Evolutionary conservation across 2,888 invertebrate genomes (phyloP).

Genomic region (Nephrotoma appendiculata): DNA sequence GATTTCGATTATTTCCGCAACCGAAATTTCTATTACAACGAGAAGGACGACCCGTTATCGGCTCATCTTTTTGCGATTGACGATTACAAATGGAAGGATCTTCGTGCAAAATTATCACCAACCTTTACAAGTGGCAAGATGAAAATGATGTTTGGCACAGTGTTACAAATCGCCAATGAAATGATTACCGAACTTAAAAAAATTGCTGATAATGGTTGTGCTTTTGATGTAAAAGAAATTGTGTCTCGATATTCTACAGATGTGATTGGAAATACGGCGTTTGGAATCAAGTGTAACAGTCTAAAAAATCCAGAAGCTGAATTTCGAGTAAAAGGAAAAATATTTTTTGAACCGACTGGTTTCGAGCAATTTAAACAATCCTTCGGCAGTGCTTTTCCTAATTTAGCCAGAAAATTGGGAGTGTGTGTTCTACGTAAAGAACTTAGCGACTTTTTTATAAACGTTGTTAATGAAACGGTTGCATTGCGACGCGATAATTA

Average conservation of each 20-base stretch:
- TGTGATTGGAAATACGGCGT: constrained; percentile 35
- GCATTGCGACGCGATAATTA: constrained; percentile 25
- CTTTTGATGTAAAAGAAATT: constrained; percentile 31
- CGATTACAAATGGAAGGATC: neutral
- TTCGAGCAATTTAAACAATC: constrained; percentile 9
- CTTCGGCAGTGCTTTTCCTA: constrained; percentile 16
- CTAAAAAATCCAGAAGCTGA: constrained; percentile 27
- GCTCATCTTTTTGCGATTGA: neutral
- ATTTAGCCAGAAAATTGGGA: constrained; percentile 17
- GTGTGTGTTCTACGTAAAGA: constrained; percentile 18
- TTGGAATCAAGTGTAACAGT: constrained; percentile 34
- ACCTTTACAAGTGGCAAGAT: neutral
- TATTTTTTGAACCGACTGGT: constrained; percentile 15
- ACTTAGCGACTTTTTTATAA: constrained; percentile 23
- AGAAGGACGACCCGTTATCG: neutral
- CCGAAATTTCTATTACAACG: constrained; percentile 8
- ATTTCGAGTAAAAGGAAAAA: constrained; percentile 21
- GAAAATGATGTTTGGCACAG: too few relatives aligned
- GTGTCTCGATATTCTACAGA: constrained; percentile 34
- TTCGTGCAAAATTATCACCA: neutral
- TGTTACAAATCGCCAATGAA: too few relatives aligned
- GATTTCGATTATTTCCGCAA: constrained; percentile 17
- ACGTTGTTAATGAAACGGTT: constrained; percentile 27
- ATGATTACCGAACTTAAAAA: too few relatives aligned
- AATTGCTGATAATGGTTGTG: neutral